Evolutionary conservation across 2,797 vertebrate species (phyloP).

Genomic region (Peromyscus attwateri): DNA sequence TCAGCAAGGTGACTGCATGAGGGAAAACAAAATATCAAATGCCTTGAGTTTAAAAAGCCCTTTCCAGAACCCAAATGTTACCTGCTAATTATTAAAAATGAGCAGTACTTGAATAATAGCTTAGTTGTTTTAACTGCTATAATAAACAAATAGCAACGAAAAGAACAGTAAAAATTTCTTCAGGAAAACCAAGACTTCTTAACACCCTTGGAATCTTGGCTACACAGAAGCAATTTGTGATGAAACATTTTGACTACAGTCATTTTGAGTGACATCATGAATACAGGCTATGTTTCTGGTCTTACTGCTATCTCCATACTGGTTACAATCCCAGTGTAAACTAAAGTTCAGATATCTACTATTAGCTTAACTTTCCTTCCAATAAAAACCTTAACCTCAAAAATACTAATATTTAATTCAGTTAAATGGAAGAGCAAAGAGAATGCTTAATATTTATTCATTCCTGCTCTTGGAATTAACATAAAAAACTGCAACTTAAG

Average conservation of each 20-base stretch:
- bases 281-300: slow-evolving; percentile 20
- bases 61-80: slow-evolving; percentile 28
- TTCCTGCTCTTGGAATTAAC: slow-evolving; percentile 62
- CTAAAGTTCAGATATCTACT: not conserved
- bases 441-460: slow-evolving; percentile 66
- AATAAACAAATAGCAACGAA: slow-evolving; percentile 13
- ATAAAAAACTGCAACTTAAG: slow-evolving; percentile 44
- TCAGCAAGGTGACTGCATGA: slow-evolving; percentile 64
- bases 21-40: slow-evolving; percentile 73
- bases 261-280: slow-evolving; percentile 35
- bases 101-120: slow-evolving; percentile 54
- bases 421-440: slow-evolving; percentile 44
- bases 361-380: slow-evolving; percentile 6
- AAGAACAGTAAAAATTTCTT: slow-evolving; percentile 50
- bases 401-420: slow-evolving; percentile 63
- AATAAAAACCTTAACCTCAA: slow-evolving; percentile 40
- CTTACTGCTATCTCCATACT: not conserved
- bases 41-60: slow-evolving; percentile 57
- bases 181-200: slow-evolving; percentile 56
- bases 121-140: slow-evolving; percentile 60
- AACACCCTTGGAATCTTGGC: slow-evolving; percentile 22
- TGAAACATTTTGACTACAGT: slow-evolving; percentile 30
- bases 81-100: slow-evolving; percentile 54
- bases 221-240: slow-evolving; percentile 49
- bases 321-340: not conserved